phyloP scores from a whole-genome alignment of 2,113 vertebrate species.

The Anas platyrhynchos region DNA sequence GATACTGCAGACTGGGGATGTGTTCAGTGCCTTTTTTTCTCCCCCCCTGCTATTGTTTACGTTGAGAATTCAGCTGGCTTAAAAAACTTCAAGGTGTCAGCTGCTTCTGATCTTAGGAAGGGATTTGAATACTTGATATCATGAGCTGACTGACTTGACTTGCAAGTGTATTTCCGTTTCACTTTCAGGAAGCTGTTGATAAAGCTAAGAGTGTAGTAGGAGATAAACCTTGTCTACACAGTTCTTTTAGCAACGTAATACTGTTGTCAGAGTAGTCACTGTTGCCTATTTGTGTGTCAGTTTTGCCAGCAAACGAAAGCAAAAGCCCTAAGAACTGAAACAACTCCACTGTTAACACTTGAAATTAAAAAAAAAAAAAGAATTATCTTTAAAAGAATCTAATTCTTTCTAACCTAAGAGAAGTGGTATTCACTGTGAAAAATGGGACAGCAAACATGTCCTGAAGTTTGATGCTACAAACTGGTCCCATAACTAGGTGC shows the following conservation, averaged over 20 bases:
- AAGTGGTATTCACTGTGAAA: background rate
- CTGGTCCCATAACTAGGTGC: background rate
- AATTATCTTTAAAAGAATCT: background rate
- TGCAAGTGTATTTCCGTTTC: conserved; percentile 51
- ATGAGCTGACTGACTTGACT: conserved; percentile 41
- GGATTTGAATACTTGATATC: conserved; percentile 42
- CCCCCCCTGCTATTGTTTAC: background rate
- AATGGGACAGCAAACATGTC: background rate
- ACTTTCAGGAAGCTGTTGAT: conserved; percentile 55
- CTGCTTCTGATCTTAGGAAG: conserved; percentile 47
- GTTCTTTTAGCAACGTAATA: background rate
- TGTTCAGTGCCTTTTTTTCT: background rate
- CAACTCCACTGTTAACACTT: too few relatives aligned
- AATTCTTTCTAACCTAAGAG: background rate
- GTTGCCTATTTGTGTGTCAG: background rate
- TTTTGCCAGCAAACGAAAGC: background rate
- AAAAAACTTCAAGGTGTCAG: conserved; percentile 1
- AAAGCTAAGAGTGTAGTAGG: background rate
- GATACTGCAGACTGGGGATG: background rate
- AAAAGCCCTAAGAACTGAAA: background rate
- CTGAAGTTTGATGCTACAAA: background rate
- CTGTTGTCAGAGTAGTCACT: background rate
- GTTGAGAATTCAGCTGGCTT: background rate
- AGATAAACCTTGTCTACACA: conserved; percentile 39
- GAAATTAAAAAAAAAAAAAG: background rate